Base-by-base conservation (phyloP, 2,113 vertebrate species). In the Platysteira castanea region DNA sequence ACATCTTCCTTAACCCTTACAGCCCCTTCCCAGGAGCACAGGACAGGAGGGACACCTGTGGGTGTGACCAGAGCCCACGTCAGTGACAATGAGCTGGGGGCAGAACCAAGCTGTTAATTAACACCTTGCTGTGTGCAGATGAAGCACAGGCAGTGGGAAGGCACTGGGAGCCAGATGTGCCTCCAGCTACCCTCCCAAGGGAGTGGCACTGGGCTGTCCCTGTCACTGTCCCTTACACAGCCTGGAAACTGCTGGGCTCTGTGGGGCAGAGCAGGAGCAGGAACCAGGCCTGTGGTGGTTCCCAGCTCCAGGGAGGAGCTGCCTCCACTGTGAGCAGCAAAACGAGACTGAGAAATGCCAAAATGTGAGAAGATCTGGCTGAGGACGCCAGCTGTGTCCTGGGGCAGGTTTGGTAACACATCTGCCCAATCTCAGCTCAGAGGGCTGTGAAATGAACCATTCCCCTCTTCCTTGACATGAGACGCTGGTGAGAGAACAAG, bases 251-350 rank as follows among this genome's bases (percentile, higher is more conserved):
- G 11, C 31, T 12, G 8, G 28, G 19, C 41, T 73, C 41, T 31
- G 57, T 5, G 39, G 46, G 46, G 70, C 42, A 63, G 15, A 63
- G 42, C 28, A 33, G 61, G 59, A 59, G 11, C n/a, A 42, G n/a
- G 52, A 63, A n/a, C 6, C 17, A 18, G 10, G n/a, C 46, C n/a
- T 1, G 0, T 1, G 41, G 6, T 35, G 4, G 3, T 69, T 65
- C 50, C 53, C 49, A 83, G 54, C 21, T 14, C 19, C 68, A 39
- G 54, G 54, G 52, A 52, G 14, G 10, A 13, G 22, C 35, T 63
- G 53, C 47, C n/a, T 13, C 19, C 53, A 6, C 15, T 35, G 35
- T 9, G 60, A 63, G 35, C 71, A 47, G 26, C 37, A 52, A 41
- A 61, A 56, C 30, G 13, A 23, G 59, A 1, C 33, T 46, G 75